These are phyloP conservation scores for Plemyria rubiginata DNA, from an alignment of 2,888 invertebrate species.

Conservation along the genomic window DNA sequence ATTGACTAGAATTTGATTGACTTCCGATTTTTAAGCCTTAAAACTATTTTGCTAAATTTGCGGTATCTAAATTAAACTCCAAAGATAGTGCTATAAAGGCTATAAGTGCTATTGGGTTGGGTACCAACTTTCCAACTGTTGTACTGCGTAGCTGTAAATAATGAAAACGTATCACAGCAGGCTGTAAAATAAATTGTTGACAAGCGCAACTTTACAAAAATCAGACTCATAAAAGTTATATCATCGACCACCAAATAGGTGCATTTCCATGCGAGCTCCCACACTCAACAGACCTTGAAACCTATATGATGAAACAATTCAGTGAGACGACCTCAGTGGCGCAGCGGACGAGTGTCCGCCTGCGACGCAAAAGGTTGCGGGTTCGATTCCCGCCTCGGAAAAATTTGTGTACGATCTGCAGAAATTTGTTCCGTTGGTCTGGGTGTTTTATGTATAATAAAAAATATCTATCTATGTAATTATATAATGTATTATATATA, in stretches of 20 bases:
- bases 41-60: neutral
- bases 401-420: too few relatives aligned
- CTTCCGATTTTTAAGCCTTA: neutral
- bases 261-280: slow-evolving; percentile 37
- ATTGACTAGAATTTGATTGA: slow-evolving; percentile 2
- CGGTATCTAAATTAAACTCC: neutral
- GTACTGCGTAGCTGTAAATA: neutral
- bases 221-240: neutral
- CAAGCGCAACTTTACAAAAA: neutral
- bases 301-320: slow-evolving; percentile 52
- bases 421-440: too few relatives aligned
- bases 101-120: too few relatives aligned
- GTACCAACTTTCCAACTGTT: too few relatives aligned
- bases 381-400: too few relatives aligned
- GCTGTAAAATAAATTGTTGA: neutral
- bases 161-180: neutral
- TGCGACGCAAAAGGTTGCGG: too few relatives aligned
- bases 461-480: too few relatives aligned
- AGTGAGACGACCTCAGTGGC: too few relatives aligned
- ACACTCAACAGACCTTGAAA: slow-evolving; percentile 50
- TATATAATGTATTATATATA: too few relatives aligned
- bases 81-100: too few relatives aligned
- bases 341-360: too few relatives aligned
- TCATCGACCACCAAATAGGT: slow-evolving; percentile 12
- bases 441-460: too few relatives aligned